Percentiles rank a stretch among this genome's conserved stretches.
phyloP scores from a whole-genome alignment of 2,888 invertebrate genomes.

The Acronicta leporina region DNA sequence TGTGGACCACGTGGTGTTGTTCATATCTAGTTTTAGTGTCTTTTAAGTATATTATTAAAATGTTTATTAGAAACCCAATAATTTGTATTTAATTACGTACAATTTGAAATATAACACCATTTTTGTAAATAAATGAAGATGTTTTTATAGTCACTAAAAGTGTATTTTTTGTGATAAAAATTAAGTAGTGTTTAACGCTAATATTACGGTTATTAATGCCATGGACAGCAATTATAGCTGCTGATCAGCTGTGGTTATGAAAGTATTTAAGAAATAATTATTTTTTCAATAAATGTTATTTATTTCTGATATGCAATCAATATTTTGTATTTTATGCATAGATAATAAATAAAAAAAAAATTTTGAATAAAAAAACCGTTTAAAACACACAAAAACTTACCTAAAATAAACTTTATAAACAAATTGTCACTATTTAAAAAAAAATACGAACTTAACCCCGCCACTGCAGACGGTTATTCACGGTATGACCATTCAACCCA shows the following conservation, averaged over 20 bases:
- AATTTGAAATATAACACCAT: constrained; percentile 6
- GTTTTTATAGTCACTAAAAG: neutral
- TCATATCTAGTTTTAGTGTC: constrained; percentile 27
- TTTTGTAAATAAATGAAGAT: neutral
- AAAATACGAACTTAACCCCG: constrained; percentile 19
- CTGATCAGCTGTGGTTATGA: no score
- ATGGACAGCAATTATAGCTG: neutral
- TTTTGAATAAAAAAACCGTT: no score
- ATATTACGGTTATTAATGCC: neutral
- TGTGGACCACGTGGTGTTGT: constrained; percentile 15
- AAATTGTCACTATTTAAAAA: constrained; percentile 6
- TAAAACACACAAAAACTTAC: constrained; percentile 24
- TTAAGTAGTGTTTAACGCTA: neutral
- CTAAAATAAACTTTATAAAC: neutral
- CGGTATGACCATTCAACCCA: constrained; percentile 49
- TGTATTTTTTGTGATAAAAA: neutral
- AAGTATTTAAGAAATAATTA: no score
- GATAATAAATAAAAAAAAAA: neutral
- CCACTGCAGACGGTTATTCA: constrained; percentile 20
- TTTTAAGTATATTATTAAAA: constrained; percentile 38
- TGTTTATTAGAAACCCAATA: constrained; percentile 9
- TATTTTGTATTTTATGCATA: no score
- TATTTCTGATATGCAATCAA: no score
- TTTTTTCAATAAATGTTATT: no score
- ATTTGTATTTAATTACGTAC: neutral